Percentiles rank a stretch among this genome's conserved stretches.
These are phyloP conservation scores for Caerostris extrusa DNA, from an alignment of 1,140 invertebrate species.

Conservation along the genomic window DNA sequence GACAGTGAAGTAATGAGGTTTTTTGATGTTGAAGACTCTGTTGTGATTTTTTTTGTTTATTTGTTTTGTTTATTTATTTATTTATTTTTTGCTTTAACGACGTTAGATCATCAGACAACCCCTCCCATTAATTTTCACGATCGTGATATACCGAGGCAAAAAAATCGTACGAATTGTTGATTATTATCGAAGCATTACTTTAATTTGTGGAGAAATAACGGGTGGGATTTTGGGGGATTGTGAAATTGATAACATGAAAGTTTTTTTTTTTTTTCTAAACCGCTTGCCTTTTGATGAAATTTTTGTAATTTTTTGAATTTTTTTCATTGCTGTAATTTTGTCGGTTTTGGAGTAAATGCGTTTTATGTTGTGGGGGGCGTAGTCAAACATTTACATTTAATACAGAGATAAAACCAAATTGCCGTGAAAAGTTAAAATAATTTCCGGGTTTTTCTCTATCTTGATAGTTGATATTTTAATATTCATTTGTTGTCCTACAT, in stretches of 20 bases:
- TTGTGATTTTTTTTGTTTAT: neutral
- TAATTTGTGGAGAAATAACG: neutral
- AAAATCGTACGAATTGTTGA: neutral
- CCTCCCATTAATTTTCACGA: slow-evolving; percentile 46
- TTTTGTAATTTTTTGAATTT: no score
- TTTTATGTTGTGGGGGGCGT: no score
- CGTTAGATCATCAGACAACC: neutral
- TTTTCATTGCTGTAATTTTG: no score
- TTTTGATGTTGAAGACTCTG: slow-evolving; percentile 60
- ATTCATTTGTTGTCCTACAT: no score
- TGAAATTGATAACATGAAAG: neutral
- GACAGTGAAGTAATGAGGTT: neutral
- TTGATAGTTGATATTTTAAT: no score
- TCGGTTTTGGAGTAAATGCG: no score
- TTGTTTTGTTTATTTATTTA: neutral
- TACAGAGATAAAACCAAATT: no score
- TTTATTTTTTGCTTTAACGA: neutral
- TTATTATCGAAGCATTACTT: neutral
- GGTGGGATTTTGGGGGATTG: neutral
- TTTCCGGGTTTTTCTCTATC: no score
- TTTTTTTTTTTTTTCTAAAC: no score
- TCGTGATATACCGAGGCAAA: neutral
- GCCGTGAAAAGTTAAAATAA: no score
- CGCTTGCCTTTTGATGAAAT: no score
- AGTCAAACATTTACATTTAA: no score